These are phyloP conservation scores for Brenthis ino DNA, from an alignment of 2,888 invertebrate species.

Conservation along the genomic window DNA sequence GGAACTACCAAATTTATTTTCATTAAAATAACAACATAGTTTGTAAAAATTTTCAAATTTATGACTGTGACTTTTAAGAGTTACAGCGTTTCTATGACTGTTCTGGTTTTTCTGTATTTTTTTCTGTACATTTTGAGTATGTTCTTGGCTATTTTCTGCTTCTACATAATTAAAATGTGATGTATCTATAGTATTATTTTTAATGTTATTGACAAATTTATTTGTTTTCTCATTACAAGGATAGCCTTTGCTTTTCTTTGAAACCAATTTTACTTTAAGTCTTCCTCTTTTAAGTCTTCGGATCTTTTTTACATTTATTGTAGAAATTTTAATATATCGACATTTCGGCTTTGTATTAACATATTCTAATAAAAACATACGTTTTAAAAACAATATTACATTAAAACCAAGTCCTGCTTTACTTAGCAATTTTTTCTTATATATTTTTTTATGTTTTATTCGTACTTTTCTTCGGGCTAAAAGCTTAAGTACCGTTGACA, in stretches of 20 bases:
- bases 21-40: neutral
- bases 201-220: neutral
- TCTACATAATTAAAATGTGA: neutral
- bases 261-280: constrained; percentile 6
- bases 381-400: neutral
- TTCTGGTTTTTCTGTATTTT: neutral
- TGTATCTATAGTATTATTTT: neutral
- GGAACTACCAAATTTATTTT: neutral
- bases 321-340: constrained; percentile 5
- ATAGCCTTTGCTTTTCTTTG: neutral
- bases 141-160: neutral
- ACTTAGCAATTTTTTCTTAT: constrained; percentile 1
- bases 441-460: constrained; percentile 1
- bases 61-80: neutral
- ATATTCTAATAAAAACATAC: neutral
- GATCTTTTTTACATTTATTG: neutral
- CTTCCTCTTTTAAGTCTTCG: neutral
- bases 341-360: neutral
- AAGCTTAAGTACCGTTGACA: neutral
- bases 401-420: neutral
- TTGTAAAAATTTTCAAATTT: constrained; percentile 9
- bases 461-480: constrained; percentile 5
- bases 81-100: neutral
- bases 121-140: neutral
- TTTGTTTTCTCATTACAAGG: neutral